Evolutionary conservation across 2,888 invertebrate species (phyloP), one percentile per base, ranked within the genome.

Genomic region (Eulithis testata): DNA sequence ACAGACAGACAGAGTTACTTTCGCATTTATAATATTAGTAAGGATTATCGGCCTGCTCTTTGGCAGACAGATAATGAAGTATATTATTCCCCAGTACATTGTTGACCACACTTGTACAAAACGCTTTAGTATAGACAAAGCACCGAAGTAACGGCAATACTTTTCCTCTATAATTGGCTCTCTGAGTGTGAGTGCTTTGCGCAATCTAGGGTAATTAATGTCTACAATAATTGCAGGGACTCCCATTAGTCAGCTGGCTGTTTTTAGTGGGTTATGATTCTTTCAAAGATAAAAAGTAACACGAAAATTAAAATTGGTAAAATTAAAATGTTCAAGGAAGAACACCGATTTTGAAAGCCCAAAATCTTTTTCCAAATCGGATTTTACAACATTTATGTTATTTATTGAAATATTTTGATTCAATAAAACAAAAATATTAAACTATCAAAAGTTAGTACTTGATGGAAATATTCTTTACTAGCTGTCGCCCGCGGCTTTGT

Each of bases 121-220:
- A 3, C 12, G 59, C 59, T 59, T 59, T 51, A 51, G 51, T 59
- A n/a, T n/a, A 12, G 44, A 59, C 31, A 44, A 40, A 27, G 2
- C 11, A 21, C 51, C 51, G 44, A 4, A 50, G 50, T 52, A 11
- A 36, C 11, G 12, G 63, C 44, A 57, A 63, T 57, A 63, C 45
- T 57, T 57, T 57, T 57, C 51, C 52, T 57, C 57, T 62, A 56
- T 63, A 63, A 63, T 63, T 63, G 63, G 63, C 57, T 56, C 27
- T 27, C 50, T 56, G 55, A 27, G 55, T 50, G 62, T 62, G 55
- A 62, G 62, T 62, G 62, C 50, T 62, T 62, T 43, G 55, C 62
- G 50, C 62, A 62, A 62, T 62, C 62, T 50, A 62, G 50, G 21
- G 62, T 62, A 62, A 62, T 62, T 62, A 62, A 62, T 62, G 62